These are phyloP conservation scores for Xyliphius kryptos DNA, from an alignment of 2,113 vertebrate species.

Conservation along the genomic window DNA sequence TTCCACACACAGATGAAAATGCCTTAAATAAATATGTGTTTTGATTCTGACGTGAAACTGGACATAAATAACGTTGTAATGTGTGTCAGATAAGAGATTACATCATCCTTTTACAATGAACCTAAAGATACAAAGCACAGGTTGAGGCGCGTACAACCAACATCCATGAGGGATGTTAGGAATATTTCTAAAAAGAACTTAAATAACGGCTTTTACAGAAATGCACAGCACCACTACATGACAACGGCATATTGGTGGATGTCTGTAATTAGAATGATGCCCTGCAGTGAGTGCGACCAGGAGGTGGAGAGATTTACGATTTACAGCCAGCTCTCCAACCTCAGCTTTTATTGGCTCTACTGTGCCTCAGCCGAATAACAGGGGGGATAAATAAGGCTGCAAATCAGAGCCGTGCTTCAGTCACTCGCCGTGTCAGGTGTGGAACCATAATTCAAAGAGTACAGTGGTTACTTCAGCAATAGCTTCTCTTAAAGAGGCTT, in stretches of 20 bases:
- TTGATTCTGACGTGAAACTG: not conserved
- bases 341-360: conserved; percentile 24
- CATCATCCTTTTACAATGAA: too few relatives aligned
- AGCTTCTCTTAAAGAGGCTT: not conserved
- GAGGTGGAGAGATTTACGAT: conserved; percentile 42
- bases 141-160: too few relatives aligned
- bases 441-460: conserved; percentile 26
- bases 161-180: too few relatives aligned
- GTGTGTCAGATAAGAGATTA: too few relatives aligned
- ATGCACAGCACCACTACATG: too few relatives aligned
- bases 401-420: conserved; percentile 37
- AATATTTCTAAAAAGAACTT: too few relatives aligned
- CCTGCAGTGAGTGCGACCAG: conserved; percentile 2
- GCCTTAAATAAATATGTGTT: too few relatives aligned
- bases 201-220: not conserved
- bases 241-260: conserved; percentile 2
- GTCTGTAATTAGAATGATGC: conserved; percentile 31
- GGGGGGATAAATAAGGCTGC: conserved; percentile 19
- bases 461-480: not conserved
- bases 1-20: too few relatives aligned
- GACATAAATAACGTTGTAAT: not conserved
- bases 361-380: not conserved
- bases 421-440: conserved; percentile 23
- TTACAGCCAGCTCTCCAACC: conserved; percentile 28
- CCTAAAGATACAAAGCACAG: too few relatives aligned